Evolutionary conservation across 1,140 invertebrate genomes (phyloP).

Genomic region (Sminthurides bifidus): DNA sequence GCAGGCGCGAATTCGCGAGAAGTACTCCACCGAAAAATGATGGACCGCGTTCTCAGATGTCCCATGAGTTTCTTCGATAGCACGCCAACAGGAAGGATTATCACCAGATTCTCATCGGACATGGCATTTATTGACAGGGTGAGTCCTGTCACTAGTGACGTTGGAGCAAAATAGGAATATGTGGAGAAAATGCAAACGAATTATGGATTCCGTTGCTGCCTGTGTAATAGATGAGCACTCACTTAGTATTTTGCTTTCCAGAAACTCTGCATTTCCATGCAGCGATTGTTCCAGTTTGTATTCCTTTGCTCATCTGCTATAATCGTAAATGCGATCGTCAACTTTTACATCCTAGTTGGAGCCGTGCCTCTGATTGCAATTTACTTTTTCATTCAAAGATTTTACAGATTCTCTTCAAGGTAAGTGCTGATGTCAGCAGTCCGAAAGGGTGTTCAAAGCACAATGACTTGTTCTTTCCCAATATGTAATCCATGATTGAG

Average conservation of each 20-base stretch:
- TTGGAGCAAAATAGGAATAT: too few species aligned
- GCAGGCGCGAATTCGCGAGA: conserved; percentile 33
- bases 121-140: conserved; percentile 45
- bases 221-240: too few species aligned
- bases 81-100: conserved; percentile 43
- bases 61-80: conserved; percentile 41
- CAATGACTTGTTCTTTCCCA: neutral
- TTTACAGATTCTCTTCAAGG: conserved; percentile 59
- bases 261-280: conserved; percentile 64
- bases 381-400: conserved; percentile 56
- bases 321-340: conserved; percentile 54
- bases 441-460: neutral
- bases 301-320: conserved; percentile 59
- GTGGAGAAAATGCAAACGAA: too few species aligned
- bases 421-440: conserved; percentile 34
- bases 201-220: too few species aligned
- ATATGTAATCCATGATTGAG: neutral
- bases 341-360: conserved; percentile 56
- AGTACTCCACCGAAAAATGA: conserved; percentile 35
- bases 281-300: conserved; percentile 56
- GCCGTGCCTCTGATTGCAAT: conserved; percentile 51
- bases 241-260: conserved; percentile 39
- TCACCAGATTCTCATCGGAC: conserved; percentile 45
- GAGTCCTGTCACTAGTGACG: too few species aligned
- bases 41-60: conserved; percentile 34